Conservation (phyloP, 2,888 invertebrate species). For the Drosophila sordidula region DNA sequence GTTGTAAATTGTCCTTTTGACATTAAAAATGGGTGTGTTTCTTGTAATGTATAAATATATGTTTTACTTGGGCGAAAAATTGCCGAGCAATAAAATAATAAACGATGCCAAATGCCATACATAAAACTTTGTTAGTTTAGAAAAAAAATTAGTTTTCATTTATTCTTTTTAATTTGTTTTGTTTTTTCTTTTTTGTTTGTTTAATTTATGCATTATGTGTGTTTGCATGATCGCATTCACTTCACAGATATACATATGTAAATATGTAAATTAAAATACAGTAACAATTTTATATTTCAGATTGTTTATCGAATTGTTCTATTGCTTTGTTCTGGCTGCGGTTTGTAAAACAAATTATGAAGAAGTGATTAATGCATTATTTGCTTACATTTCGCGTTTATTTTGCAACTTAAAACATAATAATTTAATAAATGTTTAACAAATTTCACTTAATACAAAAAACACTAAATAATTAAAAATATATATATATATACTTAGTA, state of each 20-base stretch:
- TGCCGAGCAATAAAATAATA: background rate
- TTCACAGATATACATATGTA: constrained; percentile 42
- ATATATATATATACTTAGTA: constrained; percentile 75
- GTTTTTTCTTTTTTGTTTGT: constrained; percentile 41
- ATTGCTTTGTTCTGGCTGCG: constrained; percentile 37
- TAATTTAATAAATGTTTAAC: constrained; percentile 81
- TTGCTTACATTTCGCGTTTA: constrained; percentile 78
- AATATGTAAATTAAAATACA: constrained; percentile 53
- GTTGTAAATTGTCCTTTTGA: constrained; percentile 38
- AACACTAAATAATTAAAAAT: constrained; percentile 80
- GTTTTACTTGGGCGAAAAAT: background rate
- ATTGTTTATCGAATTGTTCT: constrained; percentile 33
- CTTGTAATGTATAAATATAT: constrained; percentile 6
- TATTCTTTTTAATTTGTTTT: constrained; percentile 36
- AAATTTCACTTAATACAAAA: constrained; percentile 81
- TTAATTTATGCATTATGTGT: constrained; percentile 44
- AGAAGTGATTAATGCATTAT: constrained; percentile 27
- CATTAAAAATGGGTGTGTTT: constrained; percentile 45
- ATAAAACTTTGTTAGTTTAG: constrained; percentile 19
- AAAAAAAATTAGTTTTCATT: constrained; percentile 43
- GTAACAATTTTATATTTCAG: constrained; percentile 45
- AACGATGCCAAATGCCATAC: constrained; percentile 2
- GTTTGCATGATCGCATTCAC: constrained; percentile 25
- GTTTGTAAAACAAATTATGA: constrained; percentile 21
- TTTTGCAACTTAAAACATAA: constrained; percentile 80